phyloP scores from a whole-genome alignment of 2,113 vertebrate genomes.

The Peromyscus leucopus region DNA sequence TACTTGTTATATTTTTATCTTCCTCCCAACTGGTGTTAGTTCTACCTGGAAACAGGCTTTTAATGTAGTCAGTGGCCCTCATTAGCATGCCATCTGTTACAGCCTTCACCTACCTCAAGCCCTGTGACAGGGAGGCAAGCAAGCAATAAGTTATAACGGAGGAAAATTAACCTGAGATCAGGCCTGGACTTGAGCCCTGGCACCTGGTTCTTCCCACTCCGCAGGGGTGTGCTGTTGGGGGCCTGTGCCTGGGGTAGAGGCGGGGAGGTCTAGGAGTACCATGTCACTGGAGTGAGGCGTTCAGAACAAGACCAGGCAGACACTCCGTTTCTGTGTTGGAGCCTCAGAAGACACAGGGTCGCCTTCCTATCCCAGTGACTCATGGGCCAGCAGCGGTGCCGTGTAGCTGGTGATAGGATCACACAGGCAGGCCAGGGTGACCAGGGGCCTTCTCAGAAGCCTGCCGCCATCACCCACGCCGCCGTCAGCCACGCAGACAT shows the following conservation, averaged over 20 bases:
- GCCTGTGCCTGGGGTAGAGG: not conserved
- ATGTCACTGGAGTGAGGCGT: not conserved
- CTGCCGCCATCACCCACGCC: too few species aligned
- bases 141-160: not conserved
- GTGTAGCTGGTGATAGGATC: not conserved
- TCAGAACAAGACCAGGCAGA: not conserved
- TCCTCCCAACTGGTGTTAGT: not conserved
- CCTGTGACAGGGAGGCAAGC: conserved; percentile 3
- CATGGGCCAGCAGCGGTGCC: not conserved
- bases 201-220: too few species aligned
- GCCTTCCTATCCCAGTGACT: not conserved
- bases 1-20: not conserved
- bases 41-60: not conserved
- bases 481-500: too few species aligned
- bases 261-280: fast-evolving
- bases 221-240: not conserved
- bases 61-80: too few species aligned
- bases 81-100: not conserved
- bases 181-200: not conserved
- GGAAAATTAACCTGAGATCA: not conserved
- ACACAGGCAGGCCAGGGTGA: not conserved
- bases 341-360: not conserved
- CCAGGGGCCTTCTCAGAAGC: not conserved
- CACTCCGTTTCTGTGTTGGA: not conserved
- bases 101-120: not conserved